These are phyloP conservation scores for Lasaia peninsularis DNA, from an alignment of 1,140 invertebrate genomes.

Conservation along the genomic window DNA sequence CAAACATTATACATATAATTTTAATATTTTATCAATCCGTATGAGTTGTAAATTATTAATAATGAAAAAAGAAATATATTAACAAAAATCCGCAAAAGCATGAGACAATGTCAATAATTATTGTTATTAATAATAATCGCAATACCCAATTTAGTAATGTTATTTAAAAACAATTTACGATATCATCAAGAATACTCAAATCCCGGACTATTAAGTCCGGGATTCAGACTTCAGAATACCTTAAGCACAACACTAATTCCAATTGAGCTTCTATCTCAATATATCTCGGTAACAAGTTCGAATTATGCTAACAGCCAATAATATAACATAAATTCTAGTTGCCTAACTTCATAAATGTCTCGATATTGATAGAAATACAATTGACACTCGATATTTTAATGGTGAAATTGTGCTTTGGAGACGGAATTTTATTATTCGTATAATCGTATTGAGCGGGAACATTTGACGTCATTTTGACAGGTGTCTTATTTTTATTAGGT, in stretches of 20 bases:
- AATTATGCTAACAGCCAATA: constrained; percentile 7
- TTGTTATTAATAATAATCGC: background rate
- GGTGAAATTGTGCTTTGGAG: background rate
- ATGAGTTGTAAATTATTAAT: too few species aligned
- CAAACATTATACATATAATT: too few species aligned
- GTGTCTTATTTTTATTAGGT: too few species aligned
- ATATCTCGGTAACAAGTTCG: constrained; percentile 7
- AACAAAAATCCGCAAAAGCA: too few species aligned
- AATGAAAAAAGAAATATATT: too few species aligned
- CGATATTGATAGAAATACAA: constrained; percentile 8
- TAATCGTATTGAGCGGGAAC: background rate
- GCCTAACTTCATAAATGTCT: constrained; percentile 2
- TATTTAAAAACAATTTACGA: background rate
- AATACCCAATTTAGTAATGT: background rate
- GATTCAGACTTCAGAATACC: background rate
- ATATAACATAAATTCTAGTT: constrained; percentile 8
- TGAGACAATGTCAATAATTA: too few species aligned
- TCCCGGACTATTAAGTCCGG: background rate
- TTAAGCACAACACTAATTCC: background rate
- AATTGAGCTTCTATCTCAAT: constrained; percentile 11
- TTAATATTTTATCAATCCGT: too few species aligned
- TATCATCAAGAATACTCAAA: background rate
- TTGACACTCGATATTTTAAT: background rate
- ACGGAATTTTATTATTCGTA: background rate
- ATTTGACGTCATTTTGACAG: background rate